Evolutionary conservation across 2,797 vertebrate species (phyloP).

Genomic region (Parauchenoglanis ngamensis): DNA sequence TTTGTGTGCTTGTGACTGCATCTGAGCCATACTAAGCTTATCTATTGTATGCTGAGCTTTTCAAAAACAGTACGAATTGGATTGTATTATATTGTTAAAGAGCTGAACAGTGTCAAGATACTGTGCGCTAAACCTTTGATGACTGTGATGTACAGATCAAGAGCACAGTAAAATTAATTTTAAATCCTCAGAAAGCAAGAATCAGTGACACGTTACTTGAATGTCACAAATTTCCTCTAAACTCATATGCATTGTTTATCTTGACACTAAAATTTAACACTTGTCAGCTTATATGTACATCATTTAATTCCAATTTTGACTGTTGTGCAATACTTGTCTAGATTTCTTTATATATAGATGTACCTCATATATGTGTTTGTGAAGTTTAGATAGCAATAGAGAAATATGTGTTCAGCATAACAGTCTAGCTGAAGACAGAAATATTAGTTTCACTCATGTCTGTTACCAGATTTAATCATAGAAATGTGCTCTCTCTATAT

Average conservation of each 20-base stretch:
- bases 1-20: conserved; percentile 75
- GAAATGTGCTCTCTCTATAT: conserved; percentile 43
- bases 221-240: conserved; percentile 23
- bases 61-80: conserved; percentile 48
- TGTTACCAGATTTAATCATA: conserved; percentile 53
- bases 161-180: conserved; percentile 48
- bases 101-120: conserved; percentile 52
- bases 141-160: conserved; percentile 61
- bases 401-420: conserved; percentile 67
- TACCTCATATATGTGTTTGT: conserved; percentile 72
- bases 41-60: conserved; percentile 64
- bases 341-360: conserved; percentile 69
- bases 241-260: conserved; percentile 42
- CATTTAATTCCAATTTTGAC: conserved; percentile 54
- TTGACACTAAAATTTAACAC: conserved; percentile 48
- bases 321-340: conserved; percentile 71
- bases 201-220: conserved; percentile 44
- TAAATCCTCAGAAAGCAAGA: conserved; percentile 60
- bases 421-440: conserved; percentile 60
- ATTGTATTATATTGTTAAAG: conserved; percentile 47
- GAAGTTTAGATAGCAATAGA: conserved; percentile 74
- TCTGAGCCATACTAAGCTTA: conserved; percentile 78
- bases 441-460: conserved; percentile 63
- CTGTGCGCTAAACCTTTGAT: conserved; percentile 37
- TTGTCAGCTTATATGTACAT: conserved; percentile 58